Evolutionary conservation across 2,113 vertebrate genomes (phyloP), one percentile per base, ranked within the genome.

Genomic region (Melanerpes formicivorus): DNA sequence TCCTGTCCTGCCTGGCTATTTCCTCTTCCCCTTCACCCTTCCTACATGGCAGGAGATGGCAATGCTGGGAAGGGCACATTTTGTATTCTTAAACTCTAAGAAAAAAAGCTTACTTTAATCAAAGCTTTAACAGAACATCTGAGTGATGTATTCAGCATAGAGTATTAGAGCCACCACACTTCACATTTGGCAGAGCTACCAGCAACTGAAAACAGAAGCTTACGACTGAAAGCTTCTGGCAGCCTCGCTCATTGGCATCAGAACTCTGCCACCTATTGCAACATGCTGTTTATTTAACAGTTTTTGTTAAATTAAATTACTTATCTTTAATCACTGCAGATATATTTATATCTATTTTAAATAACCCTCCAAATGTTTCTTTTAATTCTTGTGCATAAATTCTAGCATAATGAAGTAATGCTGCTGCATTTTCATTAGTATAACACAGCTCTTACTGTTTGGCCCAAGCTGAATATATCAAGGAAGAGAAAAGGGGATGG

Each of bases 301-400:
- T 84, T 96, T 93, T 69, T 87, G 52, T 93, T 92, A 91, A 95
- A 96, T 90, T 90, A 92, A 90, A 96, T 93, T 85, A 77, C 78
- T 87, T 94, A 64, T 72, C 84, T 94, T 92, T 93, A 89, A 95
- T 92, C 52, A 83, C 70, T 72, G 46, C 11, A 90, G 78, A 92
- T 84, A 90, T 76, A 95, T 93, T 90, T 93, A 70, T 92, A 90
- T 76, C 66, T 84, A 56, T 93, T 95, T 84, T 77, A 96, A 92
- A 93, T 69, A 93, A 44, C 37, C 60, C 27, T 90, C 87, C 81
- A 92, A 95, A 90, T 72, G 84, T 80, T 80, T 90, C 27, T 74
- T 94, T 89, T 80, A 87, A 90, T 80, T 94, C 62, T 92, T 72
- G 46, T 29, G 62, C 76, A 90, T 92, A 93, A 94, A 93, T 94